Percentiles rank a stretch among this genome's conserved stretches.
Evolutionary conservation across 1,140 invertebrate genomes (phyloP).

Genomic region (Harpegnathos saltator): DNA sequence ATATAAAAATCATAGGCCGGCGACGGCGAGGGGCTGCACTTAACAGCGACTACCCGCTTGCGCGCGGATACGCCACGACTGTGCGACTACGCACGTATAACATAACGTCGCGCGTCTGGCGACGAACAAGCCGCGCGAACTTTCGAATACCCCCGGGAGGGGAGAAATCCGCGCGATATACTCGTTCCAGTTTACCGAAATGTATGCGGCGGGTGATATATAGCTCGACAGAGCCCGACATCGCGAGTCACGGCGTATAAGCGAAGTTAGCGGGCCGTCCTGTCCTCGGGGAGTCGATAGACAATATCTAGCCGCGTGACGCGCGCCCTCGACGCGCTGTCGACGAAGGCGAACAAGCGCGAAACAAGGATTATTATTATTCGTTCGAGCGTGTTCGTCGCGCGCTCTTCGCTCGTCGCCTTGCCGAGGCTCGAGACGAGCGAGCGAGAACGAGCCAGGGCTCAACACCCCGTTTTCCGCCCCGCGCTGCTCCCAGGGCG

Average conservation of each 20-base stretch:
- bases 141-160: conserved; percentile 66
- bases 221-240: conserved; percentile 10
- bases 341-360: conserved; percentile 49
- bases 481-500: background rate
- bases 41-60: conserved; percentile 2
- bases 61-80: background rate
- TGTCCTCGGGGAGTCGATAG: conserved; percentile 38
- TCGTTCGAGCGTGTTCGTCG: conserved; percentile 38
- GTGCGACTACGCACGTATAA: too few relatives aligned
- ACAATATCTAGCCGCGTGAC: conserved; percentile 30
- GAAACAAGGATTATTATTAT: conserved; percentile 43
- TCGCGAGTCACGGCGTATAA: background rate
- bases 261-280: conserved; percentile 17
- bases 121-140: conserved; percentile 41
- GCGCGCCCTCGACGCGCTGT: conserved; percentile 32
- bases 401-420: background rate
- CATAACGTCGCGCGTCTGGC: conserved; percentile 32
- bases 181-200: conserved; percentile 61
- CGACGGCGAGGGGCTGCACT: background rate
- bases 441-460: background rate
- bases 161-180: conserved; percentile 62
- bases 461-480: too few relatives aligned
- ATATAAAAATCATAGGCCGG: too few relatives aligned
- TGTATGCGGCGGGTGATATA: conserved; percentile 7
- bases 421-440: background rate